A percentile compares a stretch with the other conserved stretches of the same genome.
Conservation (phyloP, 1,140 invertebrate species). For the Halesus radiatus region DNA sequence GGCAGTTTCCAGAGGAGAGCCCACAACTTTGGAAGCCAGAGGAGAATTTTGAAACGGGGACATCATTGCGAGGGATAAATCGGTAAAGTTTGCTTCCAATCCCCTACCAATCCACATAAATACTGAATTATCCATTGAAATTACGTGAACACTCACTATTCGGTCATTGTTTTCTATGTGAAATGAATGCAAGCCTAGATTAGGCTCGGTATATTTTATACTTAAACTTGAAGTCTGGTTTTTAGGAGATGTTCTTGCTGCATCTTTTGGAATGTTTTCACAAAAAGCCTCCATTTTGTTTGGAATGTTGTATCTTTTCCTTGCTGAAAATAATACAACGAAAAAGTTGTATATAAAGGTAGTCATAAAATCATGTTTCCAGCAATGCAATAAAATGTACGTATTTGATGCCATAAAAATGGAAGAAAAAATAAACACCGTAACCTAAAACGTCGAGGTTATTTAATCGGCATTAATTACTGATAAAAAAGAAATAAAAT, state of each 20-base stretch:
- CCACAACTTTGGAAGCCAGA: slow-evolving; percentile 46
- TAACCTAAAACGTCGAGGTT: too few relatives aligned
- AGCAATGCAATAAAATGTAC: too few relatives aligned
- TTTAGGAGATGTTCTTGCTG: slow-evolving; percentile 32
- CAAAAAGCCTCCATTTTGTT: background rate
- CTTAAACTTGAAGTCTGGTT: slow-evolving; percentile 46
- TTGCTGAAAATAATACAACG: too few relatives aligned
- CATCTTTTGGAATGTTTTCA: slow-evolving; percentile 8
- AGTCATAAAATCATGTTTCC: too few relatives aligned
- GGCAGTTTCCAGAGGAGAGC: slow-evolving; percentile 30
- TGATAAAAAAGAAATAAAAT: too few relatives aligned
- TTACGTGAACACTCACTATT: slow-evolving; percentile 44
- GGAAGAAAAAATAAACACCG: too few relatives aligned
- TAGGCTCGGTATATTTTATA: slow-evolving; percentile 46
- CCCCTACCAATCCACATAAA: slow-evolving; percentile 55
- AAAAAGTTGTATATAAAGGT: too few relatives aligned
- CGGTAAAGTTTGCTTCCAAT: slow-evolving; percentile 39
- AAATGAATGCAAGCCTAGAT: slow-evolving; percentile 44
- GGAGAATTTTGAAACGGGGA: slow-evolving; percentile 17
- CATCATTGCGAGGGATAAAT: slow-evolving; percentile 52
- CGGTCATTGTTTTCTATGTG: slow-evolving; percentile 29
- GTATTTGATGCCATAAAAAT: too few relatives aligned
- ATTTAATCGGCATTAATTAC: too few relatives aligned
- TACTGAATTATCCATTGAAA: slow-evolving; percentile 55
- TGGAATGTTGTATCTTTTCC: background rate